Evolutionary conservation across 2,797 vertebrate species (phyloP).

Genomic region (Rhynchonycteris naso): DNA sequence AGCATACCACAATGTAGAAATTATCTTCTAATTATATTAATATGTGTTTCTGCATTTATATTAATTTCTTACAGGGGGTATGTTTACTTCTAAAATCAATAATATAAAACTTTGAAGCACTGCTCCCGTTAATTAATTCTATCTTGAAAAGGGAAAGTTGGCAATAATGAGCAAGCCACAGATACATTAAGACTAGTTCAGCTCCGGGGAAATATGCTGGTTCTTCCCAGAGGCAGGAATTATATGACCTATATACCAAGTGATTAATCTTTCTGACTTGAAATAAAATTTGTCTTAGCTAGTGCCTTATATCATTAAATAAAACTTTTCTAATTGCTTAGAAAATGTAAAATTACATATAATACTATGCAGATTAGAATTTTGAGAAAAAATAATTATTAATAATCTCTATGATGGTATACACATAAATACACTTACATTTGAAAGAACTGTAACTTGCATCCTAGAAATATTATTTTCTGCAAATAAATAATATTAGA

Average conservation of each 20-base stretch:
- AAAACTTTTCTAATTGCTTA: not conserved
- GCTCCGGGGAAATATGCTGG: conserved; percentile 10
- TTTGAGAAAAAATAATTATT: conserved; percentile 2
- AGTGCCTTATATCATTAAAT: not conserved
- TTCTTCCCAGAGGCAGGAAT: conserved; percentile 11
- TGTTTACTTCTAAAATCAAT: not conserved
- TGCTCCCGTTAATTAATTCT: not conserved
- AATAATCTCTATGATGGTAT: not conserved
- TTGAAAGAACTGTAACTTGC: not conserved
- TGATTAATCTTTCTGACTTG: conserved; percentile 56
- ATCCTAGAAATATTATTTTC: not conserved
- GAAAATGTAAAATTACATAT: not conserved
- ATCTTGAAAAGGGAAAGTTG: conserved; percentile 3
- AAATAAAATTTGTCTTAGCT: conserved; percentile 62
- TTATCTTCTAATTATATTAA: not conserved
- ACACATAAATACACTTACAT: not conserved
- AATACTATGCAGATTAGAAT: not conserved
- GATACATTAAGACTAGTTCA: conserved; percentile 7
- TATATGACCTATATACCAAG: conserved; percentile 44
- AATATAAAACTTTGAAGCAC: not conserved
- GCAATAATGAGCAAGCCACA: conserved; percentile 46
- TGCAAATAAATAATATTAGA: not conserved
- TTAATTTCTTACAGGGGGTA: not conserved
- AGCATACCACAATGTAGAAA: not conserved
- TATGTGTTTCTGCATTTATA: not conserved